These are phyloP conservation scores for Tauraco hartlaubi DNA, from an alignment of 2,797 vertebrate genomes.

Conservation along the genomic window DNA sequence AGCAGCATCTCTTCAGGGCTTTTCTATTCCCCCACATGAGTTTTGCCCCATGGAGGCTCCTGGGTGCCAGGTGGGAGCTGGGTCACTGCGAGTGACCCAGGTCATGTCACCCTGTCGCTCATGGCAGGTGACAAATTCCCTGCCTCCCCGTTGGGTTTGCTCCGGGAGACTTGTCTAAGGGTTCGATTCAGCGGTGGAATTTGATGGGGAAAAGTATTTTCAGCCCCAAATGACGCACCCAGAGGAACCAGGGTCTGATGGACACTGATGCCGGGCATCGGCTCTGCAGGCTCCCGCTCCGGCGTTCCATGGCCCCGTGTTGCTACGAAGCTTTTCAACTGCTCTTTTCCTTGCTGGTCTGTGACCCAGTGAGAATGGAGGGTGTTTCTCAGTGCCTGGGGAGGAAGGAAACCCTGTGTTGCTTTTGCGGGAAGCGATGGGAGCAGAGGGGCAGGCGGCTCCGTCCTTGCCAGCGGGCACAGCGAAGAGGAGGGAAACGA, in stretches of 20 bases:
- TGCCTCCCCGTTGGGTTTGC: fast-evolving
- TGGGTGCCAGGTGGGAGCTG: fast-evolving
- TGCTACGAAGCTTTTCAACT: fast-evolving
- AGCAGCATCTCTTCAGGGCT: not conserved
- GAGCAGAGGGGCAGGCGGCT: fast-evolving
- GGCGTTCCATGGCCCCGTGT: not conserved
- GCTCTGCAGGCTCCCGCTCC: not conserved
- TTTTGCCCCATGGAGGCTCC: not conserved
- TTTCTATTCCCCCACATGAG: not conserved
- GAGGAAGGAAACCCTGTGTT: not conserved
- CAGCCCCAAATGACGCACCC: not conserved
- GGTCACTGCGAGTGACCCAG: not conserved
- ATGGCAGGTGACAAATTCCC: not conserved
- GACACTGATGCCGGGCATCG: not conserved
- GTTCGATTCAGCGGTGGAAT: fast-evolving
- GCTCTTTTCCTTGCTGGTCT: not conserved
- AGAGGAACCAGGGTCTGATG: not conserved
- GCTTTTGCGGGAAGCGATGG: not conserved
- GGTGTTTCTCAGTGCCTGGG: fast-evolving
- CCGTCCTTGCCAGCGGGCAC: not conserved
- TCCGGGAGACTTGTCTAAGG: not conserved
- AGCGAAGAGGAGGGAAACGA: not conserved
- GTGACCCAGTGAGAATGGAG: no score
- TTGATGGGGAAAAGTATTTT: not conserved
- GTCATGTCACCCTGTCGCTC: no score